Base-by-base conservation (phyloP, 2,888 invertebrate genomes). In the Linyphia triangularis region DNA sequence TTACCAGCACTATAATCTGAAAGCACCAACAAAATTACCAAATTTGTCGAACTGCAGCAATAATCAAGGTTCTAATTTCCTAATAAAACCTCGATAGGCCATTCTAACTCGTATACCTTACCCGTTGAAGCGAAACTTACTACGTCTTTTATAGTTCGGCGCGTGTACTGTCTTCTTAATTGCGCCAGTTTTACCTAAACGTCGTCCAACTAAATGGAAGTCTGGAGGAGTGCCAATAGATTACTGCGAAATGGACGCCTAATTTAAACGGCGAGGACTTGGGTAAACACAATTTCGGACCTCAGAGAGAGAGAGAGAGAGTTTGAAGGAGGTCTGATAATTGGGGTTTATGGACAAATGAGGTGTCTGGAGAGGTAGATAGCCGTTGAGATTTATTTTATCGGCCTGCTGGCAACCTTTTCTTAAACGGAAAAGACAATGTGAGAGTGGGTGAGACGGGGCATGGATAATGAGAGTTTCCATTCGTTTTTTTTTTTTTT, bases 231-330 rank as follows among this genome's bases (percentile, higher is more conserved):
- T 26, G 70, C 82, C 82, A 82, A 40, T 22, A 72, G 61, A 61
- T 67, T 28, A 43, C 40, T 13, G 28, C 22, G 43, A 73, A 51
- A 83, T 65, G 75, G 24, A 77, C 75, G 61, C 59, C 61, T 69
- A 84, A 84, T 67, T 84, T 77, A 77, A 84, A 75, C 67, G 37
- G 59, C 16, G 37, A 37, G 40, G 37, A 67, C 63, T 16, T 28
- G 16, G 13, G 61, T n/a, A 43, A 61, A 82, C 40, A 79, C 78
- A 30, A 37, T 40, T 40, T 40, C 43, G 26, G 26, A 72, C 33
- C 19, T 72, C 33, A 9, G n/a, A n/a, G 69, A n/a, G 9, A 51
- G 51, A 9, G 40, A 9, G 40, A 77, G 10, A 10, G 40, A 63
- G 26, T 26, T 77, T 16, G 19, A n/a, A 28, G 30, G 26, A 16